Conservation (phyloP, 2,113 vertebrate species). For the Phoenicopterus ruber region DNA sequence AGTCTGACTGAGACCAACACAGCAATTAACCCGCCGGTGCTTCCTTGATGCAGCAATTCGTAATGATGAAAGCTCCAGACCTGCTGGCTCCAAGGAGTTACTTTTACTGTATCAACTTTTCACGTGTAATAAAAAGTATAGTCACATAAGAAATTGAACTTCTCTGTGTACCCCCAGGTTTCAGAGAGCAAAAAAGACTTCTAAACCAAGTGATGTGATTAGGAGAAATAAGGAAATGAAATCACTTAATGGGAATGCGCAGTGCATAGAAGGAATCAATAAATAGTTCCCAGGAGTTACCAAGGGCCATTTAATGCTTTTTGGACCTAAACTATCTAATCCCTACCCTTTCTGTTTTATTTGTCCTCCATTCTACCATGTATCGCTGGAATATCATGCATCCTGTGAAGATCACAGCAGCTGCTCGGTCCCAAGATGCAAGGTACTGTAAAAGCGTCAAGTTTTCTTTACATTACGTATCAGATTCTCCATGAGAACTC, state of each 20-base stretch:
- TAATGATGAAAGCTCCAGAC: constrained; percentile 52
- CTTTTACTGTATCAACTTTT: constrained; percentile 30
- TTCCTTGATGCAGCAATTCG: not conserved
- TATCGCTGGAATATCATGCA: not conserved
- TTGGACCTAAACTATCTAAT: constrained; percentile 26
- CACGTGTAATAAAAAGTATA: not conserved
- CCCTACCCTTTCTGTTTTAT: constrained; percentile 33
- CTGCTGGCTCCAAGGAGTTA: constrained; percentile 54
- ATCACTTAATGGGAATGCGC: constrained; percentile 34
- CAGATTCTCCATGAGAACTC: not conserved
- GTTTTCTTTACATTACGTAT: not conserved
- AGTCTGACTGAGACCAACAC: not conserved
- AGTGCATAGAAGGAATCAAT: not conserved
- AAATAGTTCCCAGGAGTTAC: constrained; percentile 45
- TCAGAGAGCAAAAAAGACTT: constrained; percentile 30
- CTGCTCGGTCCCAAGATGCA: not conserved
- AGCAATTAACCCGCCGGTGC: not conserved
- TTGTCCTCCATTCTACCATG: not conserved
- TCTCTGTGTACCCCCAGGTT: not conserved
- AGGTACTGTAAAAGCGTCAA: not conserved
- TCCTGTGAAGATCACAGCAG: constrained; percentile 34
- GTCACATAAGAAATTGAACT: not conserved
- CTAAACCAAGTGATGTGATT: constrained; percentile 30
- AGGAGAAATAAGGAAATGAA: constrained; percentile 43
- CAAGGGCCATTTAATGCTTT: not conserved